These are phyloP conservation scores for Gallinago jamesoni DNA, from an alignment of 2,113 vertebrate genomes.

Conservation along the genomic window DNA sequence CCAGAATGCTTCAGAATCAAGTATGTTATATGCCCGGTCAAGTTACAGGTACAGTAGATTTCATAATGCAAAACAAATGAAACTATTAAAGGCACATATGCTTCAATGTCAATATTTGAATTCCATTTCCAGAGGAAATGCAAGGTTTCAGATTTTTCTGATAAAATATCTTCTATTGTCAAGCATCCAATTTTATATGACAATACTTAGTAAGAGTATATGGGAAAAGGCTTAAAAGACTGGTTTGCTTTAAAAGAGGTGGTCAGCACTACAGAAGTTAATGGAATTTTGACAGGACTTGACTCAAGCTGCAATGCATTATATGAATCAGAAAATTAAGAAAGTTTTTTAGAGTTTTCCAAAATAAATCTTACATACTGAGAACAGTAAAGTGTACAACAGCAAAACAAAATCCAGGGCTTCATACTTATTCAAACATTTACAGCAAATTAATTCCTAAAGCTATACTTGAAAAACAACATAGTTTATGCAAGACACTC, in stretches of 20 bases:
- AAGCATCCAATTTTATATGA: not conserved
- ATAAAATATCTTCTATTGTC: not conserved
- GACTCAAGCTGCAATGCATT: not conserved
- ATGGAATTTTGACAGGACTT: not conserved
- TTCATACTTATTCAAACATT: conserved; percentile 23
- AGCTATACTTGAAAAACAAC: not conserved
- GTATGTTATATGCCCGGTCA: not conserved
- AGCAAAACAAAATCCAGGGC: conserved; percentile 48
- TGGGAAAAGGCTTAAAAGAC: not conserved
- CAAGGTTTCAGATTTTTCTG: not conserved
- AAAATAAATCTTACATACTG: not conserved
- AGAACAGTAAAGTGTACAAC: not conserved
- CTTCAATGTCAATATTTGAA: not conserved
- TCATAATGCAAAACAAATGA: not conserved
- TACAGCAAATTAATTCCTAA: not conserved
- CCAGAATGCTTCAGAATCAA: not conserved
- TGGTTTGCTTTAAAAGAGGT: not conserved
- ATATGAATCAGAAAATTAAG: not conserved
- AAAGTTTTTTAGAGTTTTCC: not conserved
- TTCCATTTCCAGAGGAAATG: not conserved
- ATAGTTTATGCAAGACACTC: not conserved
- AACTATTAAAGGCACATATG: not conserved
- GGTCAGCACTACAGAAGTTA: not conserved
- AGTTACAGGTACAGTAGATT: not conserved
- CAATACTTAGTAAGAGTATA: not conserved